phyloP scores from a whole-genome alignment of 2,888 invertebrate species.

The Andrena trimmerana region DNA sequence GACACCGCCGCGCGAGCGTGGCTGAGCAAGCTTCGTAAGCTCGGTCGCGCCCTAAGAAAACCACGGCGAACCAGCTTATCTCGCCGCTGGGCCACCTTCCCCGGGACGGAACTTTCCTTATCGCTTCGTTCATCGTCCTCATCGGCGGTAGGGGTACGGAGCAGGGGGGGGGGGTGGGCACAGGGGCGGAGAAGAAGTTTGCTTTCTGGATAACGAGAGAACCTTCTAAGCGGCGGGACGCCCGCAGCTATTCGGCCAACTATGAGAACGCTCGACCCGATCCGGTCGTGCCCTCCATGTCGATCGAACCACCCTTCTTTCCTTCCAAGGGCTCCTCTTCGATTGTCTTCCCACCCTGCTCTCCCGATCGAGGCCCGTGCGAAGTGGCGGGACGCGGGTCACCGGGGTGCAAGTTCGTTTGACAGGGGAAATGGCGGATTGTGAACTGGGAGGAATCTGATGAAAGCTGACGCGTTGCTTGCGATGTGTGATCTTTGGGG shows the following conservation, averaged over 20 bases:
- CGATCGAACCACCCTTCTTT: constrained; percentile 32
- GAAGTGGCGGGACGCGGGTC: neutral
- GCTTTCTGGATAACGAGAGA: constrained; percentile 71
- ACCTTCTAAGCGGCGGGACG: constrained; percentile 58
- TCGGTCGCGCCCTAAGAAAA: constrained; percentile 36
- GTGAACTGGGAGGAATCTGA: neutral
- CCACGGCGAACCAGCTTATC: constrained; percentile 58
- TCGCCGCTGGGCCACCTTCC: constrained; percentile 54
- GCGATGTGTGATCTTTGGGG: neutral
- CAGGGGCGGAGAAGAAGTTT: constrained; percentile 65
- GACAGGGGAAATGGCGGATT: neutral
- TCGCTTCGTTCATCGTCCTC: constrained; percentile 71
- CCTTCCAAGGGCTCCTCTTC: constrained; percentile 10
- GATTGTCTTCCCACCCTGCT: constrained; percentile 31
- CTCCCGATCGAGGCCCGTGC: constrained; percentile 10
- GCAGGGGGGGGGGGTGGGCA: neutral
- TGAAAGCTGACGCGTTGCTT: neutral
- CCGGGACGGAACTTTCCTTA: constrained; percentile 63
- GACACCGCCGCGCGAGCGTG: constrained; percentile 15
- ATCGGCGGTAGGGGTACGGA: constrained; percentile 38
- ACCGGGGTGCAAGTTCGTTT: neutral
- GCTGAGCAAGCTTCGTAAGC: constrained; percentile 30
- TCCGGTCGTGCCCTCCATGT: constrained; percentile 37
- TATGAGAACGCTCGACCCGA: constrained; percentile 61
- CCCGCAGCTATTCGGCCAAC: constrained; percentile 62